Base-by-base conservation (phyloP, 2,797 vertebrate species). In the Tadarida brasiliensis region DNA sequence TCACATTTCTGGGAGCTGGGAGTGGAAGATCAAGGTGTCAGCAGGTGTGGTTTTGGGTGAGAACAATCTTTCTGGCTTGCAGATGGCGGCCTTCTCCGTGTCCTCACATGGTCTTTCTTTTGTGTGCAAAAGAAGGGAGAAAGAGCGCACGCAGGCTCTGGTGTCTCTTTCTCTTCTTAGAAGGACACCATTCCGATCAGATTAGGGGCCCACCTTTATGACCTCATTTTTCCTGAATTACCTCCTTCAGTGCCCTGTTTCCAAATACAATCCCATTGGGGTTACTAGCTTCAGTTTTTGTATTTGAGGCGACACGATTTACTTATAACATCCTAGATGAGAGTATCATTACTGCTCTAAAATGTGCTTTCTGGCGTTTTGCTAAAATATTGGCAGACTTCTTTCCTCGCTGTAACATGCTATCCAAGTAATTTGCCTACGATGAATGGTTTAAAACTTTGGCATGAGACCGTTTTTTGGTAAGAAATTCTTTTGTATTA, bases 401-500 rank as follows among this genome's bases (percentile, higher is more conserved):
- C 20, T 90, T 78, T 90, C 12, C 11, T 56, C 8, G 7, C 71
- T 61, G 47, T 20, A 80, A 78, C 26, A 90, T 78, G 8, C 14
- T 68, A 90, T 47, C 24, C 33, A 93, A 83, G 54, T 90, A 78
- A 70, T 84, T 89, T 30, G 19, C 11, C 24, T 44, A 51, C 68
- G 61, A 70, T 80, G 51, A 81, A 44, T 63, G 6, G 30, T 30
- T 80, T 92, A 65, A 85, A 35, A 63, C 11, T 95, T 92, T 57
- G 87, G 51, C 87, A 93, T 93, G 92, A 95, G 92, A 95, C 71
- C 44, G 54, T 56, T 94, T 71, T 96, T 98, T 94, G 88, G 2
- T 7, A 81, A 96, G 24, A 83, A 47, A 76, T 71, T 80, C 10
- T 65, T 87, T 85, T 93, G 3, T 67, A 88, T 47, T 95, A 94